Base-by-base conservation (phyloP, 53 echinoderm and acorn worm genomes). In the Mesocentrotus franciscanus region DNA sequence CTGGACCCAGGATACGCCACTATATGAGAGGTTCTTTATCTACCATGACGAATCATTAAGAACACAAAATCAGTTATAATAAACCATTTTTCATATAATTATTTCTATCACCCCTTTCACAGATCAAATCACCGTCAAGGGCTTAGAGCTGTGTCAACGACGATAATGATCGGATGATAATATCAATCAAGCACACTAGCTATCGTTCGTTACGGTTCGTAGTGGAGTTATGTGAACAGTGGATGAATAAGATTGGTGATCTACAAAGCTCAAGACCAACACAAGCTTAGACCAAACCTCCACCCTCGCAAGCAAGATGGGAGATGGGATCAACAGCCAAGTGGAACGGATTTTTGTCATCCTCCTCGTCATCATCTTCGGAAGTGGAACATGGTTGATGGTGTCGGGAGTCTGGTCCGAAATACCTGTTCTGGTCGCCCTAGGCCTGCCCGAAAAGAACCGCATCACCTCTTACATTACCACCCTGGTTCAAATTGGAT, bases 371-470 rank as follows among this genome's bases (percentile, higher is more conserved):
- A 78, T 96, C 15, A 55, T 95, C 1, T 95, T 97, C 79, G 97
- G 96, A 2, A 72, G 90, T 60, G 97, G 96, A 39, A 93, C 96
- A n/a, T 96, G 96, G 96, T n/a, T 96, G 39, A 60, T 84, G 6
- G 68, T 97, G 75, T 96, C 96, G 26, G 96, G 95, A 32, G 33
- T 97, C 27, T 97, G 97, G 97, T 93, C 93, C 29, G 96, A 97
- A 56, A 90, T 97, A 15, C 99, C 99, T 0, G 95, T 98, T 10
- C 89, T 98, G 20, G 97, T 98, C 11, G 91, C 96, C 0, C 76
- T 95, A 8, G 95, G 97, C 12, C 96, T 98, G 35, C 99, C 99
- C 2, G 99, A 98, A 92, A 94, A 96, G 78, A 98, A 95, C 91
- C 96, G 94, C 10, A 90, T 98, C 33, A 93, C 96, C 56, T 98